These are phyloP conservation scores for Drosophila ficusphila DNA, from an alignment of 1,140 invertebrate genomes.

Conservation along the genomic window DNA sequence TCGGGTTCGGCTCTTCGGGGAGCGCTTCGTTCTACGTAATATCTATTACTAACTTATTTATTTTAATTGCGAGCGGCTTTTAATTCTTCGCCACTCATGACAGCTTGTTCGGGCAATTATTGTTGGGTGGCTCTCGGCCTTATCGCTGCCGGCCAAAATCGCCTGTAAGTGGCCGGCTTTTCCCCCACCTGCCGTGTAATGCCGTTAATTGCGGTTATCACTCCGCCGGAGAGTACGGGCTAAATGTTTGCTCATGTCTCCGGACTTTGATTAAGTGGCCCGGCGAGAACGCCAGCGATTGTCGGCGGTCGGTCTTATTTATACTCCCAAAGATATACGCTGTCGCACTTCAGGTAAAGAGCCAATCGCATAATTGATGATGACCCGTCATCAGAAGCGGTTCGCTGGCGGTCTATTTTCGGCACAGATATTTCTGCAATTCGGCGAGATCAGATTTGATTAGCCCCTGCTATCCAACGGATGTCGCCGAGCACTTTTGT, in stretches of 20 bases:
- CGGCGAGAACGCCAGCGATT: constrained; percentile 38
- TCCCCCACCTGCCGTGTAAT: constrained; percentile 36
- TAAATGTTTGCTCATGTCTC: constrained; percentile 76
- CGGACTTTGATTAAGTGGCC: constrained; percentile 72
- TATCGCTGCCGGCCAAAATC: constrained; percentile 48
- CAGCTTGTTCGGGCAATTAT: constrained; percentile 73
- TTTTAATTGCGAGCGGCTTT: constrained; percentile 76
- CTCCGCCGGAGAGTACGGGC: constrained; percentile 6
- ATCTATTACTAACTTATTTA: constrained; percentile 79
- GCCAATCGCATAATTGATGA: constrained; percentile 65
- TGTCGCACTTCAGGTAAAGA: constrained; percentile 54
- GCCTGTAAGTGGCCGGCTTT: constrained; percentile 56
- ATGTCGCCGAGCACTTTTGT: constrained; percentile 11
- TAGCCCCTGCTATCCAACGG: constrained; percentile 25
- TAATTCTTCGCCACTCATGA: constrained; percentile 65
- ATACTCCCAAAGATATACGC: constrained; percentile 47
- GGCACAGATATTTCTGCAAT: constrained; percentile 21
- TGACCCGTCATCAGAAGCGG: constrained; percentile 44
- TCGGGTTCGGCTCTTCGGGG: constrained; percentile 21
- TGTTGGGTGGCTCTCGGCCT: constrained; percentile 25
- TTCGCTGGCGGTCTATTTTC: constrained; percentile 45
- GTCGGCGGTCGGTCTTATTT: constrained; percentile 51
- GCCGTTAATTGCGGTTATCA: constrained; percentile 72
- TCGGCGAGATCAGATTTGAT: constrained; percentile 20
- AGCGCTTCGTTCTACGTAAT: constrained; percentile 56